Conservation (phyloP, 2,888 invertebrate genomes). For the Lasioglossum morio region DNA sequence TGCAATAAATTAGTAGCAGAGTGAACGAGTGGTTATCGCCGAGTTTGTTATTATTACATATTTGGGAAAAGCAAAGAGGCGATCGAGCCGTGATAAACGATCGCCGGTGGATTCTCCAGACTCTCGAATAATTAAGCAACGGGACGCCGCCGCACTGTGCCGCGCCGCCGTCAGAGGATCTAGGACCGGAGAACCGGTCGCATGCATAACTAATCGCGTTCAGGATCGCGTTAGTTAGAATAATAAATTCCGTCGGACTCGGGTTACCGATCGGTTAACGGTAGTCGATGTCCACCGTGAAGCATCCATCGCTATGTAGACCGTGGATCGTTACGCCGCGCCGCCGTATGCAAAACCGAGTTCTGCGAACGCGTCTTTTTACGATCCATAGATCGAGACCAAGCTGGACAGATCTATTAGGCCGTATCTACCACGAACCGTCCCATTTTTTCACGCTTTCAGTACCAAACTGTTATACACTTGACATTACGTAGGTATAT, state of each 20-base stretch:
- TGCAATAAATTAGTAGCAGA: background rate
- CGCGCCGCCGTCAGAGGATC: background rate
- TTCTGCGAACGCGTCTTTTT: constrained; percentile 62
- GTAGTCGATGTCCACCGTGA: constrained; percentile 41
- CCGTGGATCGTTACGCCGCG: constrained; percentile 55
- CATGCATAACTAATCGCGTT: constrained; percentile 39
- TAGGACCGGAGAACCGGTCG: constrained; percentile 38
- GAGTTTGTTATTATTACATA: background rate
- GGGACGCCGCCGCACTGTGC: background rate
- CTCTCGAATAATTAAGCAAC: constrained; percentile 36
- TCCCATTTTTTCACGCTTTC: background rate
- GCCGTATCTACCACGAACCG: background rate
- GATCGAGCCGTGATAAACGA: constrained; percentile 5
- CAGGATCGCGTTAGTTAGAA: constrained; percentile 43
- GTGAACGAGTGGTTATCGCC: background rate
- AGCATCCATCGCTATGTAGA: constrained; percentile 20
- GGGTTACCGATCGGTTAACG: constrained; percentile 47
- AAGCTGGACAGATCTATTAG: background rate
- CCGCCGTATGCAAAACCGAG: constrained; percentile 67
- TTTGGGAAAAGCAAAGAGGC: constrained; percentile 1
- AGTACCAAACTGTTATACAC: background rate
- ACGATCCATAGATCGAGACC: background rate
- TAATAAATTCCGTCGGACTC: constrained; percentile 45
- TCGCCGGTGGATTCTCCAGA: background rate
- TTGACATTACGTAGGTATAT: background rate